A percentile compares a stretch with the other conserved stretches of the same genome.
Evolutionary conservation across 2,888 invertebrate species (phyloP).

Genomic region (Heterodera filipjevi): DNA sequence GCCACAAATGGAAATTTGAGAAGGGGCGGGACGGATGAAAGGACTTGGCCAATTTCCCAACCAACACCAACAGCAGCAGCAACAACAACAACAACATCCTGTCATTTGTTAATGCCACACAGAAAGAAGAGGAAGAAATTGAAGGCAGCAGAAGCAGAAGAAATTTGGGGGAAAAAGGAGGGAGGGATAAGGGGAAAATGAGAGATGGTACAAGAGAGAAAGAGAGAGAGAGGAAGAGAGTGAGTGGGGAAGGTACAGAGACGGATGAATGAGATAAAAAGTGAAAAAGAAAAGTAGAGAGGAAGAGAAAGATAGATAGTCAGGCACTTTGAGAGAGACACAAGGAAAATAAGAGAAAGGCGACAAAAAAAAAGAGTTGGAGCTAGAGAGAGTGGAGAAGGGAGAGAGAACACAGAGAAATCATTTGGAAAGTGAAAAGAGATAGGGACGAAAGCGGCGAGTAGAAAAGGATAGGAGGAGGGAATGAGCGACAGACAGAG

Average conservation of each 20-base stretch:
- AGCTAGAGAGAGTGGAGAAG: too few relatives aligned
- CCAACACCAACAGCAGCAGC: not conserved
- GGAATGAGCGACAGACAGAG: too few relatives aligned
- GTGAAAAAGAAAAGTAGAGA: not conserved
- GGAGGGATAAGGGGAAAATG: not conserved
- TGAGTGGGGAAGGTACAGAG: not conserved
- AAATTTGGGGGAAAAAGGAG: not conserved
- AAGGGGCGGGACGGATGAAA: not conserved
- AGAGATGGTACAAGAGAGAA: not conserved
- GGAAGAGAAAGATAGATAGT: not conserved
- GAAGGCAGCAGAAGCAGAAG: not conserved
- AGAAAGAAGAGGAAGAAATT: not conserved
- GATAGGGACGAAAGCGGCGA: too few relatives aligned
- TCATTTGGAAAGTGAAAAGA: too few relatives aligned
- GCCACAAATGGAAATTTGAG: conserved; percentile 12
- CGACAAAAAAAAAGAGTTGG: too few relatives aligned
- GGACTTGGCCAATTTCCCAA: not conserved
- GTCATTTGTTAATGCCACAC: not conserved
- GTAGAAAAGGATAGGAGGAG: too few relatives aligned
- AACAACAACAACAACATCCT: not conserved
- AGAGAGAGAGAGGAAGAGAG: not conserved
- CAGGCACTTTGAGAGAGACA: too few relatives aligned
- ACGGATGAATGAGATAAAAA: not conserved
- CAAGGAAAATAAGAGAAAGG: too few relatives aligned
- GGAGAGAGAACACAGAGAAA: too few relatives aligned